Conservation (phyloP, 2,888 invertebrate species). For the Drosophila neotestacea region DNA sequence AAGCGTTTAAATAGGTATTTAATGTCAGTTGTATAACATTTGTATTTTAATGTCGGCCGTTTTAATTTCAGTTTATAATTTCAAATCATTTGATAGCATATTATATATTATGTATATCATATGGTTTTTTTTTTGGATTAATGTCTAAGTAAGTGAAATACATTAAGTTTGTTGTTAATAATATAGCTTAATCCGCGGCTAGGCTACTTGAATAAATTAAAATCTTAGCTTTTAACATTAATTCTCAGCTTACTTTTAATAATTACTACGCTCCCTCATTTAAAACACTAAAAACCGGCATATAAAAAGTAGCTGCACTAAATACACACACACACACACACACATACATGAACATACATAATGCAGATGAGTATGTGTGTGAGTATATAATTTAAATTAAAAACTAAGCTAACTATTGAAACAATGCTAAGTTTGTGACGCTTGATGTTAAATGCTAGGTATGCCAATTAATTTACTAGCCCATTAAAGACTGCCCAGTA, state of each 20-base stretch:
- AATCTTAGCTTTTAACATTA: conserved; percentile 62
- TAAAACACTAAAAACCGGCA: conserved; percentile 68
- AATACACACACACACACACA: conserved; percentile 29
- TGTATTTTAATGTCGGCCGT: conserved; percentile 56
- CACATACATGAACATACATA: conserved; percentile 12
- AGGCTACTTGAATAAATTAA: conserved; percentile 76
- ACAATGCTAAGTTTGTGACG: conserved; percentile 57
- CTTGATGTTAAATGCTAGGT: conserved; percentile 60
- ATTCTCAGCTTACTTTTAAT: conserved; percentile 32
- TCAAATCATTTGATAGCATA: conserved; percentile 48
- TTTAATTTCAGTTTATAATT: conserved; percentile 22
- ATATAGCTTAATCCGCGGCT: conserved; percentile 60
- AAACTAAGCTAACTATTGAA: conserved; percentile 45
- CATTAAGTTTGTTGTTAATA: conserved; percentile 52
- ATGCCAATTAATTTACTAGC: conserved; percentile 27
- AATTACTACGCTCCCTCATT: conserved; percentile 46
- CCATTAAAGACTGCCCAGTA: conserved; percentile 32
- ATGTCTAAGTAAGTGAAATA: conserved; percentile 69
- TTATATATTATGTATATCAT: conserved; percentile 45
- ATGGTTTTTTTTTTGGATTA: conserved; percentile 48
- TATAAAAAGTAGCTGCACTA: conserved; percentile 42
- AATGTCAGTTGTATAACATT: conserved; percentile 65
- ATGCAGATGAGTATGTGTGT: neutral
- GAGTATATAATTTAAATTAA: conserved; percentile 6
- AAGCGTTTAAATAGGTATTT: conserved; percentile 75